Percentiles rank a stretch among this genome's conserved stretches.
Evolutionary conservation across 2,888 invertebrate species (phyloP).

Genomic region (Drosophila dives): DNA sequence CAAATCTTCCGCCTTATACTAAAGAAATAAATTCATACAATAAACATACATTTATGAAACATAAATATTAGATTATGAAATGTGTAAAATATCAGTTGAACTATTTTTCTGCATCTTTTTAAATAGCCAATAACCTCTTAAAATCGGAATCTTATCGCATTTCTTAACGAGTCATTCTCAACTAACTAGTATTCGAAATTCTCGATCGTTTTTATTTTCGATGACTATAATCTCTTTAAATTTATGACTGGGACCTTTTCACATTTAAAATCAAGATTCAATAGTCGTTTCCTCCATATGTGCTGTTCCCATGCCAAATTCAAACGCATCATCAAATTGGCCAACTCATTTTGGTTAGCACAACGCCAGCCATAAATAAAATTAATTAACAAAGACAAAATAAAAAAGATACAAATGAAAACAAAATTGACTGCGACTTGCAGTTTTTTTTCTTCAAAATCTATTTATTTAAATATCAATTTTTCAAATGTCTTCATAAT

Average conservation of each 20-base stretch:
- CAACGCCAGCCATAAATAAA: constrained; percentile 68
- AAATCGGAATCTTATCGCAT: constrained; percentile 8
- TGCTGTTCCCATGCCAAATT: constrained; percentile 58
- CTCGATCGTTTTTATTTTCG: constrained; percentile 13
- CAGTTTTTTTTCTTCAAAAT: constrained; percentile 50
- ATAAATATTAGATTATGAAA: too few relatives aligned
- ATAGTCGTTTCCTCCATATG: constrained; percentile 50
- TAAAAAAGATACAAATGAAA: constrained; percentile 12
- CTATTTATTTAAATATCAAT: constrained; percentile 72
- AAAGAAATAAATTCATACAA: not conserved
- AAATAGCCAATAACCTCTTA: constrained; percentile 30
- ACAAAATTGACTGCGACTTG: constrained; percentile 36
- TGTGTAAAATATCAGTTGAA: not conserved
- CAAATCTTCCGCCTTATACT: constrained; percentile 61
- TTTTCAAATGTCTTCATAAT: constrained; percentile 77
- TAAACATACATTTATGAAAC: constrained; percentile 14
- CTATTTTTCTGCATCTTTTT: not conserved
- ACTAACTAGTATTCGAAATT: constrained; percentile 5
- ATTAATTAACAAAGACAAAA: constrained; percentile 53
- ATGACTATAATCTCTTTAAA: constrained; percentile 50
- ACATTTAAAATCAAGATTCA: constrained; percentile 50
- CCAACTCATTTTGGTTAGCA: constrained; percentile 63
- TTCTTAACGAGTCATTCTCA: constrained; percentile 27
- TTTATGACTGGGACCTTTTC: constrained; percentile 53
- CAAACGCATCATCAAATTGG: constrained; percentile 64